Base-by-base conservation (phyloP, 2,797 vertebrate genomes). In the Acipenser transmontanus region DNA sequence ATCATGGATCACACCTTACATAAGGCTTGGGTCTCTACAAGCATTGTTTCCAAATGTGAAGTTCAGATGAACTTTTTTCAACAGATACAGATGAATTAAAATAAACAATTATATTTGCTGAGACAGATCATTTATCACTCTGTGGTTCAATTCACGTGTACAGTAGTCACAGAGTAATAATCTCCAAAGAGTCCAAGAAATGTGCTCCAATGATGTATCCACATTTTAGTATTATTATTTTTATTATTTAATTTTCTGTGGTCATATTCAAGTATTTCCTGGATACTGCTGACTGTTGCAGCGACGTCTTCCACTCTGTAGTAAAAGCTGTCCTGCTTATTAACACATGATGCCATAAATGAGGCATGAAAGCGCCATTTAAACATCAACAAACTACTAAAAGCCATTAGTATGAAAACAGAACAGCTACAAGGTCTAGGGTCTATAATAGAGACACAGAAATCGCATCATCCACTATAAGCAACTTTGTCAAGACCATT, bases 401-500 rank as follows among this genome's bases (percentile, higher is more conserved):
- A 12, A 63, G 20, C 47, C 20, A 57, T 62, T 61, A 63, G 60
- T 10, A 63, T 20, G 14, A 47, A 57, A n/a, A 34, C 13, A 59
- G 17, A 61, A 47, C 34, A 56, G 49, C 12, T 8, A 63, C 34
- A 57, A 48, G 49, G 47, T 63, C 56, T 57, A 7, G 51, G 8
- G 64, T 47, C 60, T 61, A 34, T 61, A 17, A 7, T 0, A 4
- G 17, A 72, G 72, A 49, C 51, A 70, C 56, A 65, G 61, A 17
- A 66, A 68, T 66, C 49, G 13, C 60, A 49, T 71, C 67, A 68
- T 66, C 48, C 11, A 34, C 66, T 66, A 62, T 68, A 66, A 71
- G 68, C 14, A 68, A 73, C 69, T 67, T 64, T 61, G 67, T 68
- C 68, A 71, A 67, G 61, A 56, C 63, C 63, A 75, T 77, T 76